A percentile compares a stretch with the other conserved stretches of the same genome.
These are phyloP conservation scores for Criorhina ranunculi DNA, from an alignment of 2,888 invertebrate species.

Conservation along the genomic window DNA sequence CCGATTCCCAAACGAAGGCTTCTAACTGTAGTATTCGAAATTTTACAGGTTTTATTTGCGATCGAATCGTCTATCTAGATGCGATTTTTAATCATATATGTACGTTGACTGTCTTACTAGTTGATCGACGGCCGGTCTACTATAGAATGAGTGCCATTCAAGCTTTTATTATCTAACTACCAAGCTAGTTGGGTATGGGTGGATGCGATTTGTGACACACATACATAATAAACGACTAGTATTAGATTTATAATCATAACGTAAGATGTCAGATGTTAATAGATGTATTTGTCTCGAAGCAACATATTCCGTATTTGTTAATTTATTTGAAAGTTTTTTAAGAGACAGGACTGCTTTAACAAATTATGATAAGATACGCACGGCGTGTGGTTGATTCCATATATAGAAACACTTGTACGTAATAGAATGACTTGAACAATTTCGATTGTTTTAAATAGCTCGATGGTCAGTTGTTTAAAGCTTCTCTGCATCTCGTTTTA, in stretches of 20 bases:
- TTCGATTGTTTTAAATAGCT: too few species aligned
- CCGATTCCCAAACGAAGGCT: conserved; percentile 1
- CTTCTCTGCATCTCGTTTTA: too few species aligned
- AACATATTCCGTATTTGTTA: too few species aligned
- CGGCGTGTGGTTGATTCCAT: too few species aligned
- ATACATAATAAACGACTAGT: background rate
- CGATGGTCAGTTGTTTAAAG: too few species aligned
- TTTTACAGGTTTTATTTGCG: background rate
- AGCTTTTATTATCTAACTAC: conserved; percentile 3
- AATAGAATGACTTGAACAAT: too few species aligned
- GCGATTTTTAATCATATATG: background rate
- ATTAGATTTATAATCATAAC: background rate
- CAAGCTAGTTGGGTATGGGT: background rate
- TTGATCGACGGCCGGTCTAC: background rate
- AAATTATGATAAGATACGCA: too few species aligned
- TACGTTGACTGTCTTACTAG: background rate
- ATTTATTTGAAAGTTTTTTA: too few species aligned
- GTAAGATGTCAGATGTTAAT: too few species aligned
- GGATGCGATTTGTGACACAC: background rate
- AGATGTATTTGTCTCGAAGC: too few species aligned
- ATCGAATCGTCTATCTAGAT: background rate
- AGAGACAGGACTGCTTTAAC: too few species aligned
- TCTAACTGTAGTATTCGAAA: conserved; percentile 3
- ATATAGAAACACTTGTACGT: too few species aligned
- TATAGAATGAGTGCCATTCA: background rate